Percentiles rank a stretch among this genome's conserved stretches.
Conservation (phyloP, 2,888 invertebrate species). For the Amitus sp. region DNA sequence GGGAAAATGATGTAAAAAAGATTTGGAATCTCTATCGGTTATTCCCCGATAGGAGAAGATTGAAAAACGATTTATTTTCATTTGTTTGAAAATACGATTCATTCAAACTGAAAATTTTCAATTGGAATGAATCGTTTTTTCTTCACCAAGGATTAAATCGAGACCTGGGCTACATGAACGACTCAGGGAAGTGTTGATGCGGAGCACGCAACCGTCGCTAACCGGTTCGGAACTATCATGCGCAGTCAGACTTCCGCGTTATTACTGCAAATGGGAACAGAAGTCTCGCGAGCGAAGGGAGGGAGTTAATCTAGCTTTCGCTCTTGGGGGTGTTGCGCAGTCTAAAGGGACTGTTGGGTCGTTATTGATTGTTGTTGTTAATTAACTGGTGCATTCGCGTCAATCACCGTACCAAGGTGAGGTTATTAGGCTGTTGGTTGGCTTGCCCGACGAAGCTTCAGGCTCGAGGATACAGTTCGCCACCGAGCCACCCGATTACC, state of each 20-base stretch:
- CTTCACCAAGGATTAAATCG: background rate
- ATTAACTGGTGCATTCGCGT: constrained; percentile 62
- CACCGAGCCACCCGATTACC: constrained; percentile 60
- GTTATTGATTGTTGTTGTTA: constrained; percentile 64
- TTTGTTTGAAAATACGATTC: no score
- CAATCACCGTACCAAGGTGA: constrained; percentile 60
- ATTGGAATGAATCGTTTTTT: no score
- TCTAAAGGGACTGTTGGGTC: constrained; percentile 31
- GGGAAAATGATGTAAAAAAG: no score
- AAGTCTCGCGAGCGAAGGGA: constrained; percentile 29
- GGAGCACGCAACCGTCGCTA: constrained; percentile 23
- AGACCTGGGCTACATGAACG: background rate
- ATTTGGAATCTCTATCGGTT: no score
- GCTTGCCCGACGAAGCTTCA: constrained; percentile 50
- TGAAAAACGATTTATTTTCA: no score
- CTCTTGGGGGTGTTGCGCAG: constrained; percentile 35
- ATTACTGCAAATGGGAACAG: constrained; percentile 31
- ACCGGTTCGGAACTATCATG: constrained; percentile 41
- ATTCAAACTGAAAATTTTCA: no score
- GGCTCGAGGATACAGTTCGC: constrained; percentile 44
- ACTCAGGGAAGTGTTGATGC: constrained; percentile 14
- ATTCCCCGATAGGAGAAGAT: no score
- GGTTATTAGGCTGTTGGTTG: constrained; percentile 64
- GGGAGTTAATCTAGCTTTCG: constrained; percentile 19
- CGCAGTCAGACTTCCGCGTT: constrained; percentile 36